phyloP scores from a whole-genome alignment of 2,888 invertebrate genomes.

The Hypercompe scribonia region DNA sequence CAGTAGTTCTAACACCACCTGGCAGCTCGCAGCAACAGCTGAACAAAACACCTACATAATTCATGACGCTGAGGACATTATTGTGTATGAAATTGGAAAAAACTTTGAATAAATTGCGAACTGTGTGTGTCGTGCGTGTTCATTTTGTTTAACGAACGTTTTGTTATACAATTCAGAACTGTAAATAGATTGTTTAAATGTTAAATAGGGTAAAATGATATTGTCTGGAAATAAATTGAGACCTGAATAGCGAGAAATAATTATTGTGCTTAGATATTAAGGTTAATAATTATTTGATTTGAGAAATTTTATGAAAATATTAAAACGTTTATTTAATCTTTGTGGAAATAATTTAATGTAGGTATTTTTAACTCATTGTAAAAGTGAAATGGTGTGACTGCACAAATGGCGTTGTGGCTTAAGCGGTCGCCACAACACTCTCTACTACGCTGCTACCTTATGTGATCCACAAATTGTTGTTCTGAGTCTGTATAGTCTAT shows the following conservation, averaged over 20 bases:
- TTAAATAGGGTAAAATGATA: neutral
- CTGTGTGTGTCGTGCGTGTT: conserved; percentile 19
- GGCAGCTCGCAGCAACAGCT: conserved; percentile 22
- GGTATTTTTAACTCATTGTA: neutral
- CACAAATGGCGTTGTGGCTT: no score
- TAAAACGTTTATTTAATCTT: neutral
- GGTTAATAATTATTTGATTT: neutral
- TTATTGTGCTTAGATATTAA: neutral
- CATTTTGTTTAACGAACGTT: conserved; percentile 16
- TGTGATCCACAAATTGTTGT: no score
- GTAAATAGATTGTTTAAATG: neutral
- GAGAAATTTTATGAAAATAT: neutral
- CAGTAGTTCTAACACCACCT: conserved; percentile 32
- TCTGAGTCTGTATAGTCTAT: no score
- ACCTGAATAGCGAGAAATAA: neutral
- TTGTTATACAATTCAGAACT: neutral
- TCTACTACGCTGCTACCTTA: no score
- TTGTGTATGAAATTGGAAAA: conserved; percentile 26
- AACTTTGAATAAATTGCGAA: conserved; percentile 26
- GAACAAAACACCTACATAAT: conserved; percentile 36
- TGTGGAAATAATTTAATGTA: neutral
- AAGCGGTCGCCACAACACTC: no score
- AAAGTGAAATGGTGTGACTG: no score
- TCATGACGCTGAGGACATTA: conserved; percentile 28
- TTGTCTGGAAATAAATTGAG: neutral